Evolutionary conservation across 1,140 invertebrate species (phyloP), one percentile per base, ranked within the genome.

Genomic region (Sycophila sp.): DNA sequence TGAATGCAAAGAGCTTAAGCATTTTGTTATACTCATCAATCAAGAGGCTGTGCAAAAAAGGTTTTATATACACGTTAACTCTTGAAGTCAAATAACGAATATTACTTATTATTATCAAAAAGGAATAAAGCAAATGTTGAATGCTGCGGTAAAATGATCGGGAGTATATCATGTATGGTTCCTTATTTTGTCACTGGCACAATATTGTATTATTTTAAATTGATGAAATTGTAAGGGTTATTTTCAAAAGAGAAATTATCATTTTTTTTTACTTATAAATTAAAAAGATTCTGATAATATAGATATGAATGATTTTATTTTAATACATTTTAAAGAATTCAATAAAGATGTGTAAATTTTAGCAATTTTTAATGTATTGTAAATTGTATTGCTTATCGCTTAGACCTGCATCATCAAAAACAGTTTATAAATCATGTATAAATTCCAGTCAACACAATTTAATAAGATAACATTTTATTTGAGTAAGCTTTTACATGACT

Each of bases 11-110:
- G 60, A 40, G 68, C 60, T 70, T 66, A 34, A 65, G 47, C 69
- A 71, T 65, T 71, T 71, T 66, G 45, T 71, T 71, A 65, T 65
- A 75, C 71, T 75, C 63, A 72, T 70, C 70, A 72, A 72, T 75
- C 70, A 66, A 49, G 67, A 72, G 73, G 73, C 70, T 75, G 73
- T 75, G 73, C 58, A 28, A 62, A 67, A 49, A 71, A 67, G 62
- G 42, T 63, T 70, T 67, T 72, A 72, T 72, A 66, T 62, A 72
- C 51, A 70, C 40, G 59, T 70, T 64, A 70, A 58, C 60, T 64
- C 40, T 64, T 64, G 17, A 34, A 53, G 6, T 55, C 40, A 64
- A 70, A 64, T 58, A 26, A 56, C 34, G 28, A 63, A 63, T 36
- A 24, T 62, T 64, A 64, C 26, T 70, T 58, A 56, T 22, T 63